These are phyloP conservation scores for Eurytoma californica DNA, from an alignment of 2,888 invertebrate genomes.

Conservation along the genomic window DNA sequence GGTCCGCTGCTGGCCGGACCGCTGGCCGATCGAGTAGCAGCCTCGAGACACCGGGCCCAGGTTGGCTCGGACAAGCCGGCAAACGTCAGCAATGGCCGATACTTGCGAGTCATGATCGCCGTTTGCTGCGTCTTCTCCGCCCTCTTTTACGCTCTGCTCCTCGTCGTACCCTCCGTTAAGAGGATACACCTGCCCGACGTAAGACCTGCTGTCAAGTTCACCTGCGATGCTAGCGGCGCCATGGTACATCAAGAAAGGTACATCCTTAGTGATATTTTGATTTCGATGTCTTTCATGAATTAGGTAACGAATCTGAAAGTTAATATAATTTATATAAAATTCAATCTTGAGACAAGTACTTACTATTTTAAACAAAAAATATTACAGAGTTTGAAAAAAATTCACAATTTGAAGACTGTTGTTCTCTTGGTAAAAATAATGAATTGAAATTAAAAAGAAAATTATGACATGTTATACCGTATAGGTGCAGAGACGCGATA, in stretches of 20 bases:
- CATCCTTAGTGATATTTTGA: no score
- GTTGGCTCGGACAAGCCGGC: slow-evolving; percentile 70
- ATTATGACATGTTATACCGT: no score
- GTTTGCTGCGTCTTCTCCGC: slow-evolving; percentile 82
- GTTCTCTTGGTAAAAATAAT: no score
- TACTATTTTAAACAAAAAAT: no score
- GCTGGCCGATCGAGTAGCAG: slow-evolving; percentile 84
- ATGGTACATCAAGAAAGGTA: slow-evolving; percentile 82
- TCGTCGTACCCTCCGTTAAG: slow-evolving; percentile 82
- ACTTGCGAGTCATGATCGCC: slow-evolving; percentile 83
- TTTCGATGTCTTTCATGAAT: no score
- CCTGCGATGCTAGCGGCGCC: slow-evolving; percentile 83
- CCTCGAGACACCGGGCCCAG: not conserved
- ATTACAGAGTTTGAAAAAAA: no score
- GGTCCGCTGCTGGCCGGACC: slow-evolving; percentile 87
- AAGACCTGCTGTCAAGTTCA: slow-evolving; percentile 82
- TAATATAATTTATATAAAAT: no score
- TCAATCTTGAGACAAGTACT: no score
- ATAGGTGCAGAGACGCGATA: slow-evolving; percentile 80
- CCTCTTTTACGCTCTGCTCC: slow-evolving; percentile 81
- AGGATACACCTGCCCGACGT: slow-evolving; percentile 78
- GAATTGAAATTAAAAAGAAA: no score
- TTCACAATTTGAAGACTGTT: no score
- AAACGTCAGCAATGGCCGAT: slow-evolving; percentile 79
- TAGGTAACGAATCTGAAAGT: no score